Base-by-base conservation (phyloP, 1,140 invertebrate species). In the Oncopeltus fasciatus region DNA sequence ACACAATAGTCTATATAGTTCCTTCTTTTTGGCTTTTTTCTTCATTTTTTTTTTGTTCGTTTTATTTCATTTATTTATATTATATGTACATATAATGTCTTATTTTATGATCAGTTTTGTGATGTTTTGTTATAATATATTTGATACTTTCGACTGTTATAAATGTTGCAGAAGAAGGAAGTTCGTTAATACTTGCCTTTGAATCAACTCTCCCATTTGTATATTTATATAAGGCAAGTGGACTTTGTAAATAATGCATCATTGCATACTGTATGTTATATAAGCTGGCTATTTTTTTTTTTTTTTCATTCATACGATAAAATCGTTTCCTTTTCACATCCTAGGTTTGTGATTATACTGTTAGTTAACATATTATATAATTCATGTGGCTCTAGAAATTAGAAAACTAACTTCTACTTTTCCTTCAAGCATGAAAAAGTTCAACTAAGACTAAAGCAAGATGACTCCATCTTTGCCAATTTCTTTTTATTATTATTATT, bases 61-160 rank as follows among this genome's bases (percentile, higher is more conserved):
- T 53, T 53, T 53, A 12, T 53, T 53, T 53, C 26, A 53, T n/a
- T n/a, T n/a, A 24, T 53, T 53, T 53, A 24, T 53, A 53, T 53
- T 53, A 24, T 53, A 53, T 53, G 49, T 53, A 53, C 18, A 53
- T 53, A 53, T 33, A 26, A 31, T 57, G 26, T 31, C 20, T 56
- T 18, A 57, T 57, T 57, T 38, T 57, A 57, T 57, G 28, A 38
- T 57, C 28, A 57, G 1, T 57, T 57, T 57, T 57, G 26, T n/a
- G 28, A 57, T 57, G 56, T 33, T 29, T 57, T 31, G 26, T 56
- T 56, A n/a, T 56, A 29, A 24, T 21, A 38, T 24, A 53, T 27
- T 53, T 53, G 49, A 53, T 24, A 24, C 18, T 24, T 53, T 53
- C 49, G 49, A 24, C 24, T 9, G 26, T 24, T 24, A 53, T 21